phyloP scores from a whole-genome alignment of 1,140 invertebrate genomes.

The Drosophila asahinai region DNA sequence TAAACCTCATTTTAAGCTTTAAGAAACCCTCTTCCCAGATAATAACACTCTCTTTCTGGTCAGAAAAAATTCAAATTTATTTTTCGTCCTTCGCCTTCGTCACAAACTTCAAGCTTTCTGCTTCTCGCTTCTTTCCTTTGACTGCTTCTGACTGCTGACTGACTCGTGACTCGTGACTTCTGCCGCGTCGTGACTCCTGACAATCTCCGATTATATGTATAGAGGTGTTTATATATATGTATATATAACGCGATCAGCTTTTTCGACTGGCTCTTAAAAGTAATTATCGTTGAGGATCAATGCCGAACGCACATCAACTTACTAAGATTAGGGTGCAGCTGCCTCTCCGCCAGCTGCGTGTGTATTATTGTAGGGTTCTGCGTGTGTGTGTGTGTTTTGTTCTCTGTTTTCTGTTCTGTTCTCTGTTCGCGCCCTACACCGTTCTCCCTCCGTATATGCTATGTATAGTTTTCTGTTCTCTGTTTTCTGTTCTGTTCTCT shows the following conservation, averaged over 20 bases:
- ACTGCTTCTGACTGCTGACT: not conserved
- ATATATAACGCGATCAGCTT: slow-evolving; percentile 36
- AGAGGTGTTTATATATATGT: slow-evolving; percentile 34
- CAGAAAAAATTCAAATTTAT: slow-evolving; percentile 62
- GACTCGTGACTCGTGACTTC: not conserved
- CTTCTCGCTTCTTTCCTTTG: not conserved
- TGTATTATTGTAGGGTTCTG: slow-evolving; percentile 5
- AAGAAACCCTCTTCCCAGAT: no score
- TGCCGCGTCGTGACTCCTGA: not conserved
- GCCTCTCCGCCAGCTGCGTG: slow-evolving; percentile 27
- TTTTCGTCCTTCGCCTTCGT: slow-evolving; percentile 36
- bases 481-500: slow-evolving; percentile 4
- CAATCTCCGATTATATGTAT: slow-evolving; percentile 42
- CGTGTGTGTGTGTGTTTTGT: not conserved
- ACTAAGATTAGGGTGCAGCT: slow-evolving; percentile 28
- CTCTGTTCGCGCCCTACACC: slow-evolving; percentile 10
- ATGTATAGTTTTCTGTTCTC: not conserved
- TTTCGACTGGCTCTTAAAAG: slow-evolving; percentile 30
- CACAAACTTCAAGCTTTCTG: slow-evolving; percentile 25
- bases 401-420: slow-evolving; percentile 2
- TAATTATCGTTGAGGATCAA: slow-evolving; percentile 45
- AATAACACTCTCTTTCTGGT: slow-evolving; percentile 26
- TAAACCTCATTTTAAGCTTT: no score
- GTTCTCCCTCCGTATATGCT: slow-evolving; percentile 2
- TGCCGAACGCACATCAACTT: slow-evolving; percentile 31